These are phyloP conservation scores for Hiodon tergisus DNA, from an alignment of 2,113 vertebrate species.

Conservation along the genomic window DNA sequence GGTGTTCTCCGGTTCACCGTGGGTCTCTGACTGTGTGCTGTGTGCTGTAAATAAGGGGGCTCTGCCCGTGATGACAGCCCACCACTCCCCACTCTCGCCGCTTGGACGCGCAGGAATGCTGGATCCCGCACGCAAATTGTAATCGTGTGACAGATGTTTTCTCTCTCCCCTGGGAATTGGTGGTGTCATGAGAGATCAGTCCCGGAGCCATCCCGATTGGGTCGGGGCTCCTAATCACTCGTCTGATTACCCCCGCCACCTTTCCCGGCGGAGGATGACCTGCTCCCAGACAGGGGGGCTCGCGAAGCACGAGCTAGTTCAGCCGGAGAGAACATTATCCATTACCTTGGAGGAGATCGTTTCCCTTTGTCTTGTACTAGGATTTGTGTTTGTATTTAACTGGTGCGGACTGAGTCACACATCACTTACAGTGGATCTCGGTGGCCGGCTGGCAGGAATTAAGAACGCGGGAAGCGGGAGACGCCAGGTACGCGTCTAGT, in stretches of 20 bases:
- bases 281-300: no score
- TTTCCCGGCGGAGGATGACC: neutral
- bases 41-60: neutral
- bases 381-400: constrained; percentile 6
- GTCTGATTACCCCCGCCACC: constrained; percentile 6
- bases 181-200: constrained; percentile 4
- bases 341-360: neutral
- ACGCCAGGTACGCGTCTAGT: no score
- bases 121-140: neutral
- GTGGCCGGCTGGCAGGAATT: no score
- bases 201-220: neutral
- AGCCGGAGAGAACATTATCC: no score
- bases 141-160: constrained; percentile 4
- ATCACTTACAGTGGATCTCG: neutral
- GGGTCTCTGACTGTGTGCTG: neutral
- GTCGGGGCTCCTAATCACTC: neutral
- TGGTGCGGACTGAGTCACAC: neutral
- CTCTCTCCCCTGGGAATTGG: neutral
- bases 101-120: neutral
- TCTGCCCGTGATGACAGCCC: neutral
- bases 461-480: no score
- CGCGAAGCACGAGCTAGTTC: no score
- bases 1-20: no score
- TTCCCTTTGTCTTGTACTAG: constrained; percentile 1
- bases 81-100: neutral